Conservation (phyloP, 2,797 vertebrate genomes). For the Nyctibius grandis region DNA sequence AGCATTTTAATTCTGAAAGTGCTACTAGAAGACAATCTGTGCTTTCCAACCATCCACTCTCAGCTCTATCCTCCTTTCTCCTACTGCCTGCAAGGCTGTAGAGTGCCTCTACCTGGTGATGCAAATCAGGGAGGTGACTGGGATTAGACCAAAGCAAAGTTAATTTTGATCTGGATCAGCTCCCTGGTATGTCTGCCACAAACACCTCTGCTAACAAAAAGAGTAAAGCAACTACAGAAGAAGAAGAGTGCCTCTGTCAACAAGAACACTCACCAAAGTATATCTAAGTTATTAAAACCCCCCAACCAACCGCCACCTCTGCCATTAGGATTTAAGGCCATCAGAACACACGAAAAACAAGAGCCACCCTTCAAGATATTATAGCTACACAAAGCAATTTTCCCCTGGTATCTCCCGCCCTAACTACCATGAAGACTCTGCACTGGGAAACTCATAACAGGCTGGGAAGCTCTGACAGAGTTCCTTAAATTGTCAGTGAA, state of each 20-base stretch:
- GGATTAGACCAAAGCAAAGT: background rate
- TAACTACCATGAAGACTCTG: background rate
- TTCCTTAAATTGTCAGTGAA: background rate
- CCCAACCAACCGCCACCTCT: background rate
- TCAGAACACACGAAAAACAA: background rate
- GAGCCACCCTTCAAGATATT: background rate
- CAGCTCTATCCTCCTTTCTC: background rate
- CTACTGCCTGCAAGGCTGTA: fast-evolving
- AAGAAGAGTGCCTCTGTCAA: background rate
- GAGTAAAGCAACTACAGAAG: background rate
- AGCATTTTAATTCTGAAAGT: background rate
- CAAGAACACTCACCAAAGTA: background rate
- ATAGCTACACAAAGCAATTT: background rate
- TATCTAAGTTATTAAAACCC: background rate
- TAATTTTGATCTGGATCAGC: background rate
- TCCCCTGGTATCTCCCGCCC: background rate
- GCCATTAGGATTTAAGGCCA: background rate
- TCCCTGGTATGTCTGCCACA: background rate
- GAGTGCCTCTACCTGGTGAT: background rate
- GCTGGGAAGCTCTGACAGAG: background rate
- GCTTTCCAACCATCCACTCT: background rate
- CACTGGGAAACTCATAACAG: background rate
- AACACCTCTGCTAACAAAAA: background rate
- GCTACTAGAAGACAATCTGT: background rate
- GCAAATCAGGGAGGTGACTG: background rate